phyloP scores from a whole-genome alignment of 2,797 vertebrate genomes.

The Enteromius fasciolatus region DNA sequence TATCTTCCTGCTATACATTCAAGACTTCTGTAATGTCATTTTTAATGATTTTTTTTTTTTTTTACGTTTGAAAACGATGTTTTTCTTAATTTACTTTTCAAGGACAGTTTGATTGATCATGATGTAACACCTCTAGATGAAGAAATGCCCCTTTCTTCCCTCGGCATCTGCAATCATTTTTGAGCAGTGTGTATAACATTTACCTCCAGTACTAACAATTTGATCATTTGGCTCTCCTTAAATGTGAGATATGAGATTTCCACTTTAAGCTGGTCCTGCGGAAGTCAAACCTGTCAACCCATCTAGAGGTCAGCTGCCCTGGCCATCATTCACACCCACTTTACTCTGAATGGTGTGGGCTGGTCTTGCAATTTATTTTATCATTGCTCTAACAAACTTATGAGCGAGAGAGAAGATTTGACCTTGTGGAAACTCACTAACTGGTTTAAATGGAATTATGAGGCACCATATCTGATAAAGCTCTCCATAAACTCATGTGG shows the following conservation, averaged over 20 bases:
- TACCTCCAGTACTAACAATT: slow-evolving; percentile 38
- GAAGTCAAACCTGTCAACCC: slow-evolving; percentile 10
- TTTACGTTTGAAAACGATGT: neutral
- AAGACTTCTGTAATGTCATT: neutral
- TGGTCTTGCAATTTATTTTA: slow-evolving; percentile 4
- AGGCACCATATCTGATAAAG: neutral
- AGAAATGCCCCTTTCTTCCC: slow-evolving; percentile 40
- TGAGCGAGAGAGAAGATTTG: neutral
- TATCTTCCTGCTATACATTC: too few relatives aligned
- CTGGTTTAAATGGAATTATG: slow-evolving; percentile 26
- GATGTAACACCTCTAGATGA: slow-evolving; percentile 14
- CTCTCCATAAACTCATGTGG: neutral
- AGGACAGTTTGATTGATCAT: slow-evolving; percentile 9
- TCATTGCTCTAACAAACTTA: neutral
- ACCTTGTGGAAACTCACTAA: slow-evolving; percentile 6
- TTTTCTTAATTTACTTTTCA: neutral
- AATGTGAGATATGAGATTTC: slow-evolving; percentile 2
- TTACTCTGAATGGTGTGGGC: neutral
- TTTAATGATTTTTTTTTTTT: neutral
- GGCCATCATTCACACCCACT: neutral
- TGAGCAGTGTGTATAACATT: slow-evolving; percentile 49
- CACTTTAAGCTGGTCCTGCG: slow-evolving; percentile 31
- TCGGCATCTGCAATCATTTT: slow-evolving; percentile 44
- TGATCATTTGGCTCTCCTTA: slow-evolving; percentile 13
- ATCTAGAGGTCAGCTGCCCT: neutral